These are phyloP conservation scores for Thalassoma bifasciatum DNA, from an alignment of 2,113 vertebrate species.

Conservation along the genomic window DNA sequence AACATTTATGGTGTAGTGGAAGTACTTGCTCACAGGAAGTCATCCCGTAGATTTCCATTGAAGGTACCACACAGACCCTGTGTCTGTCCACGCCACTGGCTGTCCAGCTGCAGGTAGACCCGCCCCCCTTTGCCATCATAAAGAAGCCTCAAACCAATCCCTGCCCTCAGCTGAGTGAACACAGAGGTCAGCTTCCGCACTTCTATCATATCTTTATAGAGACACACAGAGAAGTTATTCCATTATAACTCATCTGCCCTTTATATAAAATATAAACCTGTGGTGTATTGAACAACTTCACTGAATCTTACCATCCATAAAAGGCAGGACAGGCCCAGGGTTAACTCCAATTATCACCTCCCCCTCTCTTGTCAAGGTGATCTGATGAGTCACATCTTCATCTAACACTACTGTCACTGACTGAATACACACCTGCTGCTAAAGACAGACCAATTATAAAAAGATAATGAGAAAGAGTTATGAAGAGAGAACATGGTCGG, in stretches of 20 bases:
- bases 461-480: neutral
- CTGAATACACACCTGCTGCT: slow-evolving; percentile 93
- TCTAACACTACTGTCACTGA: slow-evolving; percentile 94
- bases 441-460: slow-evolving; percentile 21
- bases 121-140: slow-evolving; percentile 91
- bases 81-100: slow-evolving; percentile 89
- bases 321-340: slow-evolving; percentile 86
- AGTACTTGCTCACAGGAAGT: slow-evolving; percentile 91
- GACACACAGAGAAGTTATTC: neutral
- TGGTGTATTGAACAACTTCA: neutral
- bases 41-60: slow-evolving; percentile 97
- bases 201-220: slow-evolving; percentile 84
- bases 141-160: slow-evolving; percentile 90
- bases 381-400: slow-evolving; percentile 91
- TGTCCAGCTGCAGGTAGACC: slow-evolving; percentile 91
- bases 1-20: no score
- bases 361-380: slow-evolving; percentile 91
- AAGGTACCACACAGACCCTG: slow-evolving; percentile 96
- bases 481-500: neutral
- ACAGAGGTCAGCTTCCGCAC: slow-evolving; percentile 91
- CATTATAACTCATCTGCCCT: neutral
- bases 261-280: neutral
- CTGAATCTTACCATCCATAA: slow-evolving; percentile 83
- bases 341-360: slow-evolving; percentile 89
- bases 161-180: slow-evolving; percentile 91